Evolutionary conservation across 2,888 invertebrate species (phyloP).

Genomic region (Dendrolimus pini): DNA sequence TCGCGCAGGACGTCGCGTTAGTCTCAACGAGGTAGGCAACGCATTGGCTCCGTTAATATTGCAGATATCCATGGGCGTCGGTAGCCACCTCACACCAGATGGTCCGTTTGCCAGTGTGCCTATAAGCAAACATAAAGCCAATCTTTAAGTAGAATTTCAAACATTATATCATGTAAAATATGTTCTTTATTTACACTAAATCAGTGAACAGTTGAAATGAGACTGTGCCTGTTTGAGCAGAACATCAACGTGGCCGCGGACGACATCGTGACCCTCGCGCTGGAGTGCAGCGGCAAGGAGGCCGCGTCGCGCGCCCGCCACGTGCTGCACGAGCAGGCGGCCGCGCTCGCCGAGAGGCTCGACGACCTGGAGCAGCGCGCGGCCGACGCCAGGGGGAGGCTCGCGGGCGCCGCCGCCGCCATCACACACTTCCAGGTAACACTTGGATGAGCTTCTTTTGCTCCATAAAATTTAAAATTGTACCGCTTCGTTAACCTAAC

Average conservation of each 20-base stretch:
- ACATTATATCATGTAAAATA: too few relatives aligned
- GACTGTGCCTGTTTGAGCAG: conserved; percentile 22
- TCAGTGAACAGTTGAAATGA: too few relatives aligned
- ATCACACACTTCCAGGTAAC: conserved; percentile 88
- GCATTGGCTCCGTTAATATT: too few relatives aligned
- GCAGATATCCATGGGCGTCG: too few relatives aligned
- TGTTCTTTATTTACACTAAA: too few relatives aligned
- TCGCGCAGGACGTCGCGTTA: too few relatives aligned
- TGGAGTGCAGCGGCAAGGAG: conserved; percentile 82
- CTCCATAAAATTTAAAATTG: background rate
- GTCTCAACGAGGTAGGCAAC: too few relatives aligned
- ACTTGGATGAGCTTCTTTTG: background rate
- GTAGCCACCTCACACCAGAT: too few relatives aligned
- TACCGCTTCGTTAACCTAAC: too few relatives aligned
- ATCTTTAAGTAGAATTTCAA: too few relatives aligned
- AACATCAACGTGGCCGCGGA: conserved; percentile 81
- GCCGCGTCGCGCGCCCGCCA: conserved; percentile 86
- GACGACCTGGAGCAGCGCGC: conserved; percentile 86
- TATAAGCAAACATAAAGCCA: too few relatives aligned
- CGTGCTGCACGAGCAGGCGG: conserved; percentile 85
- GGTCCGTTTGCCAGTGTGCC: too few relatives aligned
- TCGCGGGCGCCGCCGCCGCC: conserved; percentile 91
- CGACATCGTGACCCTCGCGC: conserved; percentile 77
- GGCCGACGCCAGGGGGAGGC: conserved; percentile 84
- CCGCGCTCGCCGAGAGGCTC: conserved; percentile 84